Base-by-base conservation (phyloP, 2,888 invertebrate species). In the Galeopsomyia nigrocyanea region DNA sequence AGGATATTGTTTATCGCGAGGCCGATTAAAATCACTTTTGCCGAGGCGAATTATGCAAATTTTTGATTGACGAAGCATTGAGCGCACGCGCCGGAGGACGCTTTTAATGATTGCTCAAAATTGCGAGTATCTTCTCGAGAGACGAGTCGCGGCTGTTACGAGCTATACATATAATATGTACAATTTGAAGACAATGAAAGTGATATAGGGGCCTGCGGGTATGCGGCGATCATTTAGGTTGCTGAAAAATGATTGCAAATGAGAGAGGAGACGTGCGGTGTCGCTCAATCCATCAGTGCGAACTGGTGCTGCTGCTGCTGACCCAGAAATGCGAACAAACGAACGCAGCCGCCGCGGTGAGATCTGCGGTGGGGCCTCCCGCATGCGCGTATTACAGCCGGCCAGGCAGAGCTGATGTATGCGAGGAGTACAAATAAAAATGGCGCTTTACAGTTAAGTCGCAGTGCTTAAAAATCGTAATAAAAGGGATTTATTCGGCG, bases 241-340 rank as follows among this genome's bases (percentile, higher is more conserved):
- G 21, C 21, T 67, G 70, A 74, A 70, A 67, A 74, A 74, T 71
- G 74, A 69, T 57, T 39, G 49, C 51, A 58, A 62, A 53, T 46
- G 62, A 66, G 66, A 47, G 31, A 57, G 26, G 49, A 56, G 57
- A 21, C 58, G 60, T 19, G 64, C 65, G 56, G 62, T 65, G 51
- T 62, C 68, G 69, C 64, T 53, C 70, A 64, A 74, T 74, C 71
- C 65, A 71, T 71, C 74, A 74, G 71, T n/a, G n/a, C 53, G n/a
- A 19, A 22, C 68, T 26, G 26, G 3, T 5, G 3, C 26, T 26
- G 26, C 26, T 26, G 26, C 26, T 26, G 26, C 26, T 26, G 74
- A 74, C 74, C 74, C 71, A 66, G 71, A 74, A 74, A 68, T 62
- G 57, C 46, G 53, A 49, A 31, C 60, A 55, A 57, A 68, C 58